Percentiles rank a stretch among this genome's conserved stretches.
Evolutionary conservation across 1,140 invertebrate species (phyloP).

Genomic region (Acromyrmex charruanus): DNA sequence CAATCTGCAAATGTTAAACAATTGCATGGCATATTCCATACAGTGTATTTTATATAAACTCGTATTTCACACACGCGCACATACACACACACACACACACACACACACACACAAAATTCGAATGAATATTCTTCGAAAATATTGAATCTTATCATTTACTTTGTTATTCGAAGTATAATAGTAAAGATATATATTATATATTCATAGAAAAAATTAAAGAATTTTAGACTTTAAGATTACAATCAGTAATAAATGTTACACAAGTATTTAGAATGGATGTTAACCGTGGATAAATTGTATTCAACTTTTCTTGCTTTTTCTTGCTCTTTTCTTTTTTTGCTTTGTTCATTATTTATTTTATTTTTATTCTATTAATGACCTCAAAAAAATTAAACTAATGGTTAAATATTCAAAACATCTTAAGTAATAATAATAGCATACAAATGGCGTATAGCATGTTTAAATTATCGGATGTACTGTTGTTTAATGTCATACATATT

Average conservation of each 20-base stretch:
- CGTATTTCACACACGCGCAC: too few relatives aligned
- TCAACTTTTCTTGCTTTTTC: neutral
- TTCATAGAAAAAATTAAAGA: neutral
- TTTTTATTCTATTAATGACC: neutral
- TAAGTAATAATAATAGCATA: neutral
- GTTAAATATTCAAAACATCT: conserved; percentile 10
- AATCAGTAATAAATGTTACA: neutral
- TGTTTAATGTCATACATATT: neutral
- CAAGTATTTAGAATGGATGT: neutral
- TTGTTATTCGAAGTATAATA: neutral
- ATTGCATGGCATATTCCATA: neutral
- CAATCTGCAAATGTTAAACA: neutral
- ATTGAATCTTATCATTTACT: neutral
- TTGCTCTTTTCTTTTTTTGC: too few relatives aligned
- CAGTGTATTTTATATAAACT: conserved; percentile 33
- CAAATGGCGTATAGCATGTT: neutral
- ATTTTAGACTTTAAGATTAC: neutral
- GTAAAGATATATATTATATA: neutral
- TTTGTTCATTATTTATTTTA: conserved; percentile 3
- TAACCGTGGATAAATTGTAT: neutral
- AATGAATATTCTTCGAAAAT: neutral
- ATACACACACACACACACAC: too few relatives aligned
- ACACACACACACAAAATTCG: neutral
- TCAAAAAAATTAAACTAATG: neutral
- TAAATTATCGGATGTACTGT: neutral